Conservation (phyloP, 2,113 vertebrate genomes). For the Eublepharis macularius region DNA sequence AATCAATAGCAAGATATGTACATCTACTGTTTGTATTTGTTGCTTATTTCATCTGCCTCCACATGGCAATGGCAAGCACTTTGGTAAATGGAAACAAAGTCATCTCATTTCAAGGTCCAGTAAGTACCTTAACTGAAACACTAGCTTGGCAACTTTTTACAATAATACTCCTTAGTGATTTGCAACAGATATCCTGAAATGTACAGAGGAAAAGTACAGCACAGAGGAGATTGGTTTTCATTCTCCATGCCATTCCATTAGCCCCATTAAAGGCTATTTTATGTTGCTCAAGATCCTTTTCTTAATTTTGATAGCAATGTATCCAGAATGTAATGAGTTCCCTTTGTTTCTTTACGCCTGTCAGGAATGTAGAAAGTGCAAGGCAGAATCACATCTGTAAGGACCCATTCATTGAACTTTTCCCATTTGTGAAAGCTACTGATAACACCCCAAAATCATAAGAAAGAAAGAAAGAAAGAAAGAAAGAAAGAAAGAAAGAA, state of each 20-base stretch:
- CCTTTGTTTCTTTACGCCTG: neutral
- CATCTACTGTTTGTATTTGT: neutral
- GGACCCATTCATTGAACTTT: neutral
- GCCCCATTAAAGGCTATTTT: neutral
- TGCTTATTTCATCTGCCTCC: neutral
- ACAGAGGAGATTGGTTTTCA: neutral
- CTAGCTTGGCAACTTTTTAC: neutral
- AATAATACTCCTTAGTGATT: constrained; percentile 6
- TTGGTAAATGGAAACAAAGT: neutral
- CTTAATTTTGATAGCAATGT: neutral
- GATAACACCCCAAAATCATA: neutral
- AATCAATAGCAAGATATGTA: neutral
- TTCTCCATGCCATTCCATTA: neutral
- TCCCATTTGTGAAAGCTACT: neutral
- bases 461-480: neutral
- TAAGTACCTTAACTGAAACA: neutral
- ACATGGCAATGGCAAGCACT: neutral
- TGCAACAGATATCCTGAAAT: neutral
- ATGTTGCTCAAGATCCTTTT: neutral
- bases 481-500: neutral
- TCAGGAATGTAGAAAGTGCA: neutral
- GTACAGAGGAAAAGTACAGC: neutral
- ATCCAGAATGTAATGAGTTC: neutral
- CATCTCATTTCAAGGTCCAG: neutral
- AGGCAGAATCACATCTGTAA: neutral